Percentiles rank a stretch among this genome's conserved stretches.
Evolutionary conservation across 1,140 invertebrate species (phyloP).

Genomic region (Brachionus plicatilis): DNA sequence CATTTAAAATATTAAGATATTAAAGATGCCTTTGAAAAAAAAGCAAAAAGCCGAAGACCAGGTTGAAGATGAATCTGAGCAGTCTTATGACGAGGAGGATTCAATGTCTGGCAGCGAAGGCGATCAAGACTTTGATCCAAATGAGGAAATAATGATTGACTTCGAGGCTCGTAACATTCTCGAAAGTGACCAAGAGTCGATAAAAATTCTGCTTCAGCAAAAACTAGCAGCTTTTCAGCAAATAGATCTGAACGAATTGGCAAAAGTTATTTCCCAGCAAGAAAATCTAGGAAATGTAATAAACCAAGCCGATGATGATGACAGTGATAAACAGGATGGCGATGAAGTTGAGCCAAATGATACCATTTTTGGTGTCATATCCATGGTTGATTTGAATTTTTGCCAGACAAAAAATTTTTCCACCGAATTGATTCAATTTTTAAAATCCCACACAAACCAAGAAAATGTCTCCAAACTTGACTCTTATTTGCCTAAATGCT

Average conservation of each 20-base stretch:
- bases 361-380: conserved; percentile 24
- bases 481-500: neutral
- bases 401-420: conserved; percentile 12
- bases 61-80: neutral
- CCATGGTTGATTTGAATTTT: conserved; percentile 9
- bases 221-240: conserved; percentile 24
- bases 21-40: conserved; percentile 7
- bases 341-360: neutral
- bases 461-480: conserved; percentile 7
- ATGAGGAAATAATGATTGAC: conserved; percentile 27
- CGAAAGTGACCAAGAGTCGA: neutral
- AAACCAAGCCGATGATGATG: neutral
- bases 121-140: neutral
- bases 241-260: conserved; percentile 2
- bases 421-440: neutral
- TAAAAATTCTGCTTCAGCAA: conserved; percentile 20
- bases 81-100: conserved; percentile 11
- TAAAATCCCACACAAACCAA: neutral
- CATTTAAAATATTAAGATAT: neutral
- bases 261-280: neutral
- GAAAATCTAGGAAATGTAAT: conserved; percentile 21
- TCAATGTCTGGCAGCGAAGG: neutral
- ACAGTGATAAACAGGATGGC: neutral
- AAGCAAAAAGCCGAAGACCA: neutral
- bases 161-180: neutral